Conservation (phyloP, 2,888 invertebrate species). For the Schrankia costaestrigalis region DNA sequence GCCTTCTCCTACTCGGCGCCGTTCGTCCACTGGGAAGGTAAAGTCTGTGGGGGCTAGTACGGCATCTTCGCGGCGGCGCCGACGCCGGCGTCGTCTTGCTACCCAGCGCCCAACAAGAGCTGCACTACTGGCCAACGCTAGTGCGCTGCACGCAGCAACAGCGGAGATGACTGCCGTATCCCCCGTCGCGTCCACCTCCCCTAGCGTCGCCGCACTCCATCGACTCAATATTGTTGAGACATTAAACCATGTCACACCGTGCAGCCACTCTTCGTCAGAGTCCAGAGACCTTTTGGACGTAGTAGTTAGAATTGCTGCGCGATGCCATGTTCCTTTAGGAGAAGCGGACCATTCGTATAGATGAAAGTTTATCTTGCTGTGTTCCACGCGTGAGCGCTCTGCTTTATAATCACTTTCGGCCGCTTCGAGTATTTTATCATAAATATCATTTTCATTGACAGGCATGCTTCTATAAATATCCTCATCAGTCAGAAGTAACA, state of each 20-base stretch:
- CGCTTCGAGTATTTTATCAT: constrained; percentile 16
- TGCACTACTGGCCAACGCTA: constrained; percentile 21
- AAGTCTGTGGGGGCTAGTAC: constrained; percentile 44
- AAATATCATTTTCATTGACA: constrained; percentile 13
- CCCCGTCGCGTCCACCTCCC: constrained; percentile 7
- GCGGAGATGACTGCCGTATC: constrained; percentile 19
- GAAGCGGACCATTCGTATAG: constrained; percentile 34
- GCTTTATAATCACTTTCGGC: constrained; percentile 13
- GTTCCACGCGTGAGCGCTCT: constrained; percentile 18
- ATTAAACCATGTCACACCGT: constrained; percentile 31
- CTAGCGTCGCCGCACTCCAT: constrained; percentile 17
- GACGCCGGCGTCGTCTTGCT: constrained; percentile 36
- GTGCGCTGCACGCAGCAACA: constrained; percentile 14
- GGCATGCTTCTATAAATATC: constrained; percentile 4
- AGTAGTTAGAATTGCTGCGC: constrained; percentile 33
- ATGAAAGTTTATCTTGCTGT: constrained; percentile 27
- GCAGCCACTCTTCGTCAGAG: constrained; percentile 31
- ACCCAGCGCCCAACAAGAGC: constrained; percentile 30
- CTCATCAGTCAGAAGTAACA: constrained; percentile 29
- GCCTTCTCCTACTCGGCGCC: constrained; percentile 81
- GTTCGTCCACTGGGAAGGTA: constrained; percentile 53
- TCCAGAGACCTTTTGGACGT: constrained; percentile 32
- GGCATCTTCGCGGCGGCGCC: constrained; percentile 35
- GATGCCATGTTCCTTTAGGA: constrained; percentile 30
- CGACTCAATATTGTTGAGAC: constrained; percentile 24